Evolutionary conservation across 2,113 vertebrate species (phyloP), one percentile per base, ranked within the genome.

Genomic region (Colistium nudipinnis): DNA sequence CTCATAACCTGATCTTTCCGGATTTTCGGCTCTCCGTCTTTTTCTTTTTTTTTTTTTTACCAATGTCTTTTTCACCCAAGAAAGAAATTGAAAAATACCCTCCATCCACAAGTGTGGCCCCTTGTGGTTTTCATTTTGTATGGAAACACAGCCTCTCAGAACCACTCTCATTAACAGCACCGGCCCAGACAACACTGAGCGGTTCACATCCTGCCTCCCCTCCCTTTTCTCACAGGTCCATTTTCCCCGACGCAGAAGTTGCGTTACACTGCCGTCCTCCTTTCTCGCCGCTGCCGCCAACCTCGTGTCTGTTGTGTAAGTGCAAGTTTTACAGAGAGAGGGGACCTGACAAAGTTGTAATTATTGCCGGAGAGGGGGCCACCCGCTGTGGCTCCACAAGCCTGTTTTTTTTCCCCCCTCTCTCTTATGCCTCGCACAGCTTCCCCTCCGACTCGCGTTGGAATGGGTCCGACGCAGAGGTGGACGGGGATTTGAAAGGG

Each of bases 131-230:
- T 82, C 52, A 55, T 38, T 62, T 49, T 55, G 33, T 63, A 20
- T 41, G 59, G 73, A 55, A 52, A 45, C 44, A 14, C 25, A 36
- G 65, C 59, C 61, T 79, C 69, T 81, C 66, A 73, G 63, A 48
- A 30, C 27, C 17, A 41, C 43, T 35, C 41, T 6, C 70, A 70
- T 63, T 71, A 59, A 74, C 25, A 54, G 55, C 71, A 49, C 62
- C 70, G 70, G 70, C 56, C 57, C 55, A 83, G 83, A 89, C 76
- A 82, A 75, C 80, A 82, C 53, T 53, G 74, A 80, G 53, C 59
- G 62, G 56, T 85, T 85, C 63, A 87, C 45, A 22, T 65, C 53
- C 30, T 61, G 36, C 54, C 62, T 78, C 63, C 56, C 51, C 56
- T 65, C 57, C 63, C 43, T 69, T 86, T 85, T 82, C 67, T 82